Evolutionary conservation across 2,797 vertebrate genomes (phyloP).

Genomic region (Poeciliopsis paucimaculata): DNA sequence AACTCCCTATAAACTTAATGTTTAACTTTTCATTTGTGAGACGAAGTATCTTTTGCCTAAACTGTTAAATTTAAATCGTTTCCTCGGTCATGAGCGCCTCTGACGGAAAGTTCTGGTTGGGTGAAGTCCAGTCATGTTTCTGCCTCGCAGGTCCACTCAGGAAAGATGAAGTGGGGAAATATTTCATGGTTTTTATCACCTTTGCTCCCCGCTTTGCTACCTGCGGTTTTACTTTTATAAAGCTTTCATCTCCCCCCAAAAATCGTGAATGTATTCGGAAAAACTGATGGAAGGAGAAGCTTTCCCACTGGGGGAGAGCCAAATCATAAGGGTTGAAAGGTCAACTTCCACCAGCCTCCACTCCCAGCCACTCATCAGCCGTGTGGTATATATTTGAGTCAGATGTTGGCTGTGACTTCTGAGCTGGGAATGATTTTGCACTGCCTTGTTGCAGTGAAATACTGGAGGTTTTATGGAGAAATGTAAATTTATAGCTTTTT

Average conservation of each 20-base stretch:
- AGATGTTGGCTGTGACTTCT: slow-evolving; percentile 17
- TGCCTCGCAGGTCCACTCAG: neutral
- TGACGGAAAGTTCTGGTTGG: neutral
- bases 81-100: neutral
- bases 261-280: neutral
- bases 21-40: neutral
- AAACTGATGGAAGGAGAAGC: neutral
- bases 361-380: neutral
- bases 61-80: neutral
- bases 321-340: slow-evolving; percentile 7
- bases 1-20: neutral
- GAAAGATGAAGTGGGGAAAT: neutral
- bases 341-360: neutral
- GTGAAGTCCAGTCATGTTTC: neutral
- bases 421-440: slow-evolving; percentile 1
- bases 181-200: neutral
- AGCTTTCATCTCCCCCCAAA: neutral
- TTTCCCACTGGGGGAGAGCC: neutral
- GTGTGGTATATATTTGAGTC: slow-evolving; percentile 26
- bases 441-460: neutral
- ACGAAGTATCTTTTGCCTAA: neutral
- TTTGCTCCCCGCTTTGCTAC: neutral
- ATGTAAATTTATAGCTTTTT: neutral
- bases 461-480: neutral
- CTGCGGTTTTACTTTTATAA: neutral